Evolutionary conservation across 2,113 vertebrate species (phyloP).

Genomic region (Eurystomus gularis): DNA sequence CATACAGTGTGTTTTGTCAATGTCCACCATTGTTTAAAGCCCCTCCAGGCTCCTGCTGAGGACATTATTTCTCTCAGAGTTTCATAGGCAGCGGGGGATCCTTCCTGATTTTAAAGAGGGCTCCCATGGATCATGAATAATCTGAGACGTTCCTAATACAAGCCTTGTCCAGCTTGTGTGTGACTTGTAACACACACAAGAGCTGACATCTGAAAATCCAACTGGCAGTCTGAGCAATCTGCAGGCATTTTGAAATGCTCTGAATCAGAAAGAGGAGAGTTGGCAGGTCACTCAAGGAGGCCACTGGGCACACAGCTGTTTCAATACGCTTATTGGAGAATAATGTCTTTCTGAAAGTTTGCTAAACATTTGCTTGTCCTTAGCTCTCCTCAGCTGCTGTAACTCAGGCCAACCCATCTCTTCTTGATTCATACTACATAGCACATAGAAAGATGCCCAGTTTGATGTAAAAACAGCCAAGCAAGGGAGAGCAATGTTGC

Average conservation of each 20-base stretch:
- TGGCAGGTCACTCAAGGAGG: background rate
- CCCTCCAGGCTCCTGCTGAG: slow-evolving; percentile 12
- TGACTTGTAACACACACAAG: background rate
- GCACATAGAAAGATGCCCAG: background rate
- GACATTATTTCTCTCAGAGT: slow-evolving; percentile 23
- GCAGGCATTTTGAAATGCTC: background rate
- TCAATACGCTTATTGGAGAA: background rate
- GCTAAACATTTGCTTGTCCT: background rate
- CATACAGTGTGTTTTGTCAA: slow-evolving; percentile 19
- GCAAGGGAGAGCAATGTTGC: background rate
- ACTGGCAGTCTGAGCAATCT: background rate
- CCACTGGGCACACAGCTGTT: background rate
- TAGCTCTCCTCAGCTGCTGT: background rate
- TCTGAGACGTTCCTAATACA: background rate
- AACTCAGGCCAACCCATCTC: background rate
- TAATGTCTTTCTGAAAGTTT: background rate
- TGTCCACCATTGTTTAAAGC: slow-evolving; percentile 40
- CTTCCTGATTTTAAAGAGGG: slow-evolving; percentile 40
- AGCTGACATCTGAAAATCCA: background rate
- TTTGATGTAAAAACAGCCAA: background rate
- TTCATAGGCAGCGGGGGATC: slow-evolving; percentile 1
- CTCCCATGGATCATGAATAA: slow-evolving; percentile 32
- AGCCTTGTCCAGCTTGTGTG: background rate
- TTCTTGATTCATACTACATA: background rate
- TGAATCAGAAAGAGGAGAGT: background rate